A percentile compares a stretch with the other conserved stretches of the same genome.
Evolutionary conservation across 2,797 vertebrate species (phyloP).

Genomic region (Coreius guichenoti): DNA sequence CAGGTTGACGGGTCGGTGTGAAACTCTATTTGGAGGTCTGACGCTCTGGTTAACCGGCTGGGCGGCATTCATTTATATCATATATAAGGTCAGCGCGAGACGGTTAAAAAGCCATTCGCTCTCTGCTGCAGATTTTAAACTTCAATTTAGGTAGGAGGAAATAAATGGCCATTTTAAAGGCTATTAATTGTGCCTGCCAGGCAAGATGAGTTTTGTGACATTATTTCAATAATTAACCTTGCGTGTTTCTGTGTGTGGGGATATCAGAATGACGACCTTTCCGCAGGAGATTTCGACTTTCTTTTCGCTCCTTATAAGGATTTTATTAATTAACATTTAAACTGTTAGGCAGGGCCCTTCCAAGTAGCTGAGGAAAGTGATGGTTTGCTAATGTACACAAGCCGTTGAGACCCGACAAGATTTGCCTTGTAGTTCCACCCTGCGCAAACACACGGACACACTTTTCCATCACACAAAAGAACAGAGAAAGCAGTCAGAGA

Average conservation of each 20-base stretch:
- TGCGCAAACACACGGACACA: slow-evolving; percentile 48
- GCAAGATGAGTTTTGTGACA: slow-evolving; percentile 12
- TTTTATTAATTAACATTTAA: slow-evolving; percentile 21
- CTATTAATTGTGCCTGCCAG: slow-evolving; percentile 38
- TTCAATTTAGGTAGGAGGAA: slow-evolving; percentile 21
- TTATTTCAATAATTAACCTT: slow-evolving; percentile 45
- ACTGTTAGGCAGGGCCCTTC: background rate
- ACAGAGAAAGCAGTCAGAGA: slow-evolving; percentile 57
- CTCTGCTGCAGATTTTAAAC: slow-evolving; percentile 14
- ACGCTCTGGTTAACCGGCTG: slow-evolving; percentile 9
- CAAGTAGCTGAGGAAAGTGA: slow-evolving; percentile 2
- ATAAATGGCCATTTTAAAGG: slow-evolving; percentile 15
- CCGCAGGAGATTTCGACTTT: background rate
- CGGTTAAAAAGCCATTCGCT: slow-evolving; percentile 45
- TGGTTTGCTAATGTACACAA: slow-evolving; percentile 48
- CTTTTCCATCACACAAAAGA: slow-evolving; percentile 49
- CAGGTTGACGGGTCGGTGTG: slow-evolving; percentile 52
- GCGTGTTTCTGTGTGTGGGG: background rate
- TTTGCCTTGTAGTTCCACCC: slow-evolving; percentile 50
- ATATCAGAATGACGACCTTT: slow-evolving; percentile 11
- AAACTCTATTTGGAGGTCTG: slow-evolving; percentile 44
- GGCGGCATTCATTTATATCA: slow-evolving; percentile 25
- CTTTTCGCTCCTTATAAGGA: slow-evolving; percentile 1
- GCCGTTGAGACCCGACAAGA: slow-evolving; percentile 35
- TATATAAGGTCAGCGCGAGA: slow-evolving; percentile 37